Evolutionary conservation across 1,140 invertebrate genomes (phyloP).

Genomic region (Lanistes nyassanus): DNA sequence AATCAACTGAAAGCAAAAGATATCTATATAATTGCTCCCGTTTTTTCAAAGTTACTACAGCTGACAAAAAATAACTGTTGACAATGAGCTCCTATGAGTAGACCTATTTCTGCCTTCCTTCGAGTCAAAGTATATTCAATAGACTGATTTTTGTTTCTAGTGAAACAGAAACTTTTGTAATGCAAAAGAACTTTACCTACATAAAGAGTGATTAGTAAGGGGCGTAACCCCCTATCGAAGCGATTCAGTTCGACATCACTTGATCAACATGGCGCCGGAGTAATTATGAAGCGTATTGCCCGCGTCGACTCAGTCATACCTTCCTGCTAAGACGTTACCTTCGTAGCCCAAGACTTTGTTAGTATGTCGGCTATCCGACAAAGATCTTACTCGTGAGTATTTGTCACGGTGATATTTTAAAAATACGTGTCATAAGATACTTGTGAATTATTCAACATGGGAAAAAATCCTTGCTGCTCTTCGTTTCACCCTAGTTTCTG

Average conservation of each 20-base stretch:
- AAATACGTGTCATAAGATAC: neutral
- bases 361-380: slow-evolving; percentile 15
- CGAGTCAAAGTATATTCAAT: too few relatives aligned
- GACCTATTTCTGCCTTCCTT: too few relatives aligned
- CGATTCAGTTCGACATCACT: neutral
- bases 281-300: slow-evolving; percentile 5
- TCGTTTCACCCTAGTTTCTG: neutral
- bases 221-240: neutral
- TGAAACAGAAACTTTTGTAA: neutral
- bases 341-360: neutral
- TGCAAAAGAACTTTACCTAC: neutral
- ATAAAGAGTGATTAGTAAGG: neutral
- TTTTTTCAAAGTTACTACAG: too few relatives aligned
- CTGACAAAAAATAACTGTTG: too few relatives aligned
- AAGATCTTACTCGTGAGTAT: slow-evolving; percentile 21
- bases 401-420: neutral
- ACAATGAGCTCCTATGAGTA: too few relatives aligned
- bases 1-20: slow-evolving; percentile 23
- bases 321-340: neutral
- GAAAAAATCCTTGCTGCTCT: neutral
- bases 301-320: neutral
- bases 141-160: too few relatives aligned
- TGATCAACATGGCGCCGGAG: slow-evolving; percentile 15
- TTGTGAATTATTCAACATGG: neutral
- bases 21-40: too few relatives aligned